Percentiles rank a stretch among this genome's conserved stretches.
These are phyloP conservation scores for Marmota flaviventris DNA, from an alignment of 2,113 vertebrate species.

Conservation along the genomic window DNA sequence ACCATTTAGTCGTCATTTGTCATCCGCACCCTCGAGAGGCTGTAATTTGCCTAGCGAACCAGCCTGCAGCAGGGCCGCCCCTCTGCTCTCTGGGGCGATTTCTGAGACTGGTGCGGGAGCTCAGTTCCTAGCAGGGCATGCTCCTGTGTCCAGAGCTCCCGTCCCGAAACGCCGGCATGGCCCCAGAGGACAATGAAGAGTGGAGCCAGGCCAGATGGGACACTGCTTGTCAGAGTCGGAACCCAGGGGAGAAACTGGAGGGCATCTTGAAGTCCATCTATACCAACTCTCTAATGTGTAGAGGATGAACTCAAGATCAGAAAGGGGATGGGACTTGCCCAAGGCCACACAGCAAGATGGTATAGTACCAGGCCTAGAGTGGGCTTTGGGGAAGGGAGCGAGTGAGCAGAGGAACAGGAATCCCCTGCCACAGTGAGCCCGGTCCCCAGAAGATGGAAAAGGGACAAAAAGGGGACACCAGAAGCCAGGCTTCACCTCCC, in stretches of 20 bases:
- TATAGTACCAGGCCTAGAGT: background rate
- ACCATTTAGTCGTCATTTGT: slow-evolving; percentile 81
- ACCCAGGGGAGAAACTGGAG: background rate
- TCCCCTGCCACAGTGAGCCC: background rate
- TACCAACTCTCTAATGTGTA: background rate
- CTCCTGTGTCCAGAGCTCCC: background rate
- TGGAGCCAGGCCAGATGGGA: background rate
- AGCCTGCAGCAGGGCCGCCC: slow-evolving; percentile 6
- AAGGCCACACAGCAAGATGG: background rate
- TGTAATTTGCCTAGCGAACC: slow-evolving; percentile 71
- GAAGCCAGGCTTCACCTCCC: background rate
- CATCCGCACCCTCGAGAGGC: slow-evolving; percentile 72
- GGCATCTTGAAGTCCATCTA: background rate
- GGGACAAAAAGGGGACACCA: background rate
- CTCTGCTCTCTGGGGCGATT: background rate
- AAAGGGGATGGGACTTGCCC: background rate
- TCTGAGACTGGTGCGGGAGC: background rate
- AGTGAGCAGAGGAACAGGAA: background rate
- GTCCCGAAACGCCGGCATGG: no score
- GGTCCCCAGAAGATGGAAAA: background rate
- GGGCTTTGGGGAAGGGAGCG: no score
- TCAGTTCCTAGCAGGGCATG: background rate
- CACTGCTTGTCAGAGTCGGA: background rate
- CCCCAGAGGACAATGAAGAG: background rate
- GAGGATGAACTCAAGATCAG: background rate